Conservation (phyloP, 2,113 vertebrate species). For the Muntiacus reevesi region DNA sequence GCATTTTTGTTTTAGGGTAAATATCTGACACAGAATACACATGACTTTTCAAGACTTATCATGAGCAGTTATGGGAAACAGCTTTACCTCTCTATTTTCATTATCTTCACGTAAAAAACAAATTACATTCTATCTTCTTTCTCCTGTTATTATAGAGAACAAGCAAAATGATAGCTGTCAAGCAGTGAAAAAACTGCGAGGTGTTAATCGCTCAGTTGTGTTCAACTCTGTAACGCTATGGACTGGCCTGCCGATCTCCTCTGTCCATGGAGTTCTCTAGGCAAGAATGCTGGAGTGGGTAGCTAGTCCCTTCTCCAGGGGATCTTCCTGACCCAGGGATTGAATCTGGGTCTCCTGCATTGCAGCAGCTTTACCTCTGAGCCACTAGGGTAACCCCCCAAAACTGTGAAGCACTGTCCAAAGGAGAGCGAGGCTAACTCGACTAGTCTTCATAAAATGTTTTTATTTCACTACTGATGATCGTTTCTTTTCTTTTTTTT, state of each 20-base stretch:
- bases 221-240: background rate
- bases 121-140: background rate
- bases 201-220: background rate
- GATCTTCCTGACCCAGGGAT: background rate
- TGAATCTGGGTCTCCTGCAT: background rate
- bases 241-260: background rate
- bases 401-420: background rate
- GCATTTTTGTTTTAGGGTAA: background rate
- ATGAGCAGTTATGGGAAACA: background rate
- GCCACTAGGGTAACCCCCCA: background rate
- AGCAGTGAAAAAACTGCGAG: background rate
- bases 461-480: background rate
- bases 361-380: background rate
- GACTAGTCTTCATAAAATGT: background rate
- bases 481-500: background rate
- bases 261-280: background rate
- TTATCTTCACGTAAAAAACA: background rate
- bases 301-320: background rate
- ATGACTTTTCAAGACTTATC: background rate
- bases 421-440: background rate
- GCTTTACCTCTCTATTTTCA: background rate
- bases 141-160: background rate
- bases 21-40: background rate
- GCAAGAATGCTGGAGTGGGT: background rate
- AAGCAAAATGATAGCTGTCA: fast-evolving